Evolutionary conservation across 2,797 vertebrate species (phyloP).

Genomic region (Enteromius unitaeniatus): DNA sequence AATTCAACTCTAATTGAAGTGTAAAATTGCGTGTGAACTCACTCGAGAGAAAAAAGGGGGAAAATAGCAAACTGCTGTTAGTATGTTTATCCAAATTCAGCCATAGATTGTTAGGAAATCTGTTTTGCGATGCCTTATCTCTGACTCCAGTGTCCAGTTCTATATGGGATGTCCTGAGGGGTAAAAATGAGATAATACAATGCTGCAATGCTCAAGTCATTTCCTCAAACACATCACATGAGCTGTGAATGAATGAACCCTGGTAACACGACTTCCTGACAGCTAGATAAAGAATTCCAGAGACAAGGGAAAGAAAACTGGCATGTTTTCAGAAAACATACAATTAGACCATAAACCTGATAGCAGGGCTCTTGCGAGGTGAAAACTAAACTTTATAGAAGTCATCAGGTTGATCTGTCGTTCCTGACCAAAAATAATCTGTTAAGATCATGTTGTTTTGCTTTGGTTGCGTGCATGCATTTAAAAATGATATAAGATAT

Average conservation of each 20-base stretch:
- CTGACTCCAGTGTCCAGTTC: conserved; percentile 61
- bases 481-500: not conserved
- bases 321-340: conserved; percentile 29
- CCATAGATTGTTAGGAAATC: conserved; percentile 41
- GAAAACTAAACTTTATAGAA: not conserved
- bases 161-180: conserved; percentile 68
- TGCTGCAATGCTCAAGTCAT: conserved; percentile 66
- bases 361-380: not conserved
- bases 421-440: conserved; percentile 15
- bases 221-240: conserved; percentile 69
- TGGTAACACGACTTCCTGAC: conserved; percentile 56
- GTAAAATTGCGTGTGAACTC: conserved; percentile 31
- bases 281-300: conserved; percentile 58
- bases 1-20: conserved; percentile 18
- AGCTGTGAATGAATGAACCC: conserved; percentile 21
- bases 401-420: not conserved
- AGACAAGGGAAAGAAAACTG: conserved; percentile 34
- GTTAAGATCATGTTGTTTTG: not conserved
- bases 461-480: not conserved
- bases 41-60: not conserved
- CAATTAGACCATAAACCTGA: not conserved
- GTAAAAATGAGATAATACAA: conserved; percentile 65
- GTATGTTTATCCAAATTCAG: not conserved
- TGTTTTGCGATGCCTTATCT: conserved; percentile 56
- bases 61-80: conserved; percentile 9